These are phyloP conservation scores for Metallyticus violacea DNA, from an alignment of 2,888 invertebrate species.

Conservation along the genomic window DNA sequence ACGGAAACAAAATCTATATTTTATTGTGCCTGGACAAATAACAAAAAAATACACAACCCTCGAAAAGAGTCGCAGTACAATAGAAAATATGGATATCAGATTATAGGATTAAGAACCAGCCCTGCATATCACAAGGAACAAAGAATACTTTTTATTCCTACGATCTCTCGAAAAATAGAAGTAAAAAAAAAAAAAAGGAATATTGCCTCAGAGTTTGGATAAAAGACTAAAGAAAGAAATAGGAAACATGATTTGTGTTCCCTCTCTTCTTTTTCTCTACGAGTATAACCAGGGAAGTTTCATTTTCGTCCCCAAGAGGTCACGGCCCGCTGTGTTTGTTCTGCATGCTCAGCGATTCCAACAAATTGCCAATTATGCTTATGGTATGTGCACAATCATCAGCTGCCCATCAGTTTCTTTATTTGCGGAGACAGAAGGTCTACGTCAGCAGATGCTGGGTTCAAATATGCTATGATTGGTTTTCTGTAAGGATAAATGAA, in stretches of 20 bases:
- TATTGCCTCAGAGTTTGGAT: neutral
- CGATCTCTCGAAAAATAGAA: neutral
- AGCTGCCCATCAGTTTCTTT: neutral
- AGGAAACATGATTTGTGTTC: neutral
- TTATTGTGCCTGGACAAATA: neutral
- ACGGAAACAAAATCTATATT: neutral
- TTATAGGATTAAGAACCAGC: neutral
- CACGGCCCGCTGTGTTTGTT: neutral
- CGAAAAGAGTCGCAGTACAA: neutral
- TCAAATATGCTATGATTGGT: neutral
- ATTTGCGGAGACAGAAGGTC: neutral
- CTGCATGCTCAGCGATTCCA: neutral
- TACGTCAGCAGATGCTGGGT: neutral
- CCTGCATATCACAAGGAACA: neutral
- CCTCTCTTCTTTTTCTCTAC: neutral
- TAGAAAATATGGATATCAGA: neutral
- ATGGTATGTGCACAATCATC: neutral
- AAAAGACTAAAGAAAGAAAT: neutral
- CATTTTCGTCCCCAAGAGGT: neutral
- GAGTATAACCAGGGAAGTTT: neutral
- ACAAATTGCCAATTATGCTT: neutral
- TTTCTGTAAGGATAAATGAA: neutral
- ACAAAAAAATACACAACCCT: neutral
- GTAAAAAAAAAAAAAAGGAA: neutral
- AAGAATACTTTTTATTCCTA: neutral